A percentile compares a stretch with the other conserved stretches of the same genome.
phyloP scores from a whole-genome alignment of 1,140 invertebrate genomes.

The Pachyrhynchus sulphureomaculatus region DNA sequence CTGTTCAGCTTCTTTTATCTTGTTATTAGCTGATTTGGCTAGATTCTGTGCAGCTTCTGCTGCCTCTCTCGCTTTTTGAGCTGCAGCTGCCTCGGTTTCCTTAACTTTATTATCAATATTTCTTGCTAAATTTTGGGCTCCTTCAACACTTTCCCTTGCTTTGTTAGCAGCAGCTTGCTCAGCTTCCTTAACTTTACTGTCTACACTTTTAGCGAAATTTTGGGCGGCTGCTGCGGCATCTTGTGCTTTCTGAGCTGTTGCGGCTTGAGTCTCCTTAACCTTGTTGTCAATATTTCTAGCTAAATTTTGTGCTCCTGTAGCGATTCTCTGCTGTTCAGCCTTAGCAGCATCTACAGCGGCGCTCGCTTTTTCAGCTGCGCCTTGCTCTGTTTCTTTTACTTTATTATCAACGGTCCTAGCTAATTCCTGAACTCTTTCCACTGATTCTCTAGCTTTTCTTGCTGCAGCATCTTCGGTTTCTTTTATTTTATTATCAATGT shows the following conservation, averaged over 20 bases:
- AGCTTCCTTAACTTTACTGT: slow-evolving; percentile 26
- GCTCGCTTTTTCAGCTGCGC: neutral
- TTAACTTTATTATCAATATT: slow-evolving; percentile 28
- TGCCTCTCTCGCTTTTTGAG: slow-evolving; percentile 25
- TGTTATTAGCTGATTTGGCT: slow-evolving; percentile 22
- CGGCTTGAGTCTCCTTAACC: slow-evolving; percentile 22
- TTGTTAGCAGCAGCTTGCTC: slow-evolving; percentile 11
- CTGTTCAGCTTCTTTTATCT: slow-evolving; percentile 11
- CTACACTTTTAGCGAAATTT: slow-evolving; percentile 15
- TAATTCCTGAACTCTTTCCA: neutral
- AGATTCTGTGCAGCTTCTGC: slow-evolving; percentile 25
- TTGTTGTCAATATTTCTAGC: slow-evolving; percentile 30
- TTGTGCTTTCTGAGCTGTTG: slow-evolving; percentile 14
- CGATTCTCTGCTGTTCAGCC: neutral
- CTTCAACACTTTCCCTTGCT: slow-evolving; percentile 9
- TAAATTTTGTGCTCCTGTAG: slow-evolving; percentile 11
- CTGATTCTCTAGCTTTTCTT: neutral
- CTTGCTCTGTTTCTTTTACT: slow-evolving; percentile 16
- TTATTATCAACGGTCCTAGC: slow-evolving; percentile 13
- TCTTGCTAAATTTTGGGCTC: slow-evolving; percentile 13
- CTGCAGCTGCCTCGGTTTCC: slow-evolving; percentile 19
- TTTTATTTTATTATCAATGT: slow-evolving; percentile 8
- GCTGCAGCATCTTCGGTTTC: neutral
- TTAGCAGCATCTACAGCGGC: slow-evolving; percentile 5
- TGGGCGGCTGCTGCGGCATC: slow-evolving; percentile 23